Evolutionary conservation across 2,888 invertebrate genomes (phyloP), one percentile per base, ranked within the genome.

Genomic region (Meiosimyza decipiens): DNA sequence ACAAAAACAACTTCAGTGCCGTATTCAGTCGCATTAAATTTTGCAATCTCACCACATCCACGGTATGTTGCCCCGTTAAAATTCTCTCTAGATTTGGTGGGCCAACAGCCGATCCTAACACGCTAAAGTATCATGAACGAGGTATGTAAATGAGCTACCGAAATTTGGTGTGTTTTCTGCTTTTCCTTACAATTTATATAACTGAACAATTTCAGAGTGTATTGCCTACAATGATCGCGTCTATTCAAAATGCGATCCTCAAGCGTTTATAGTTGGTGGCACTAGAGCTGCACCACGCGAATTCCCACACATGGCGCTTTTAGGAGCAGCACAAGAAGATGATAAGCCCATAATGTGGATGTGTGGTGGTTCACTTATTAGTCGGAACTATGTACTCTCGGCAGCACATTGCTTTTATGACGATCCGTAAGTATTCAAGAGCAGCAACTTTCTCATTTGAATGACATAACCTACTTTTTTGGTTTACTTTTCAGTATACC

Each of bases 321-420:
- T 82, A 49, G 79, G 79, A 11, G 76, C 73, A 11, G 73, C 73
- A 33, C 16, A 68, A 11, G 59, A 28, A 0, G 57, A 75, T 5
- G 71, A 72, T 28, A 49, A 40, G 3, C 72, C 75, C 2, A 76
- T 83, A 13, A 28, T 54, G 0, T 88, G 87, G 87, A 59, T 73
- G 1, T 91, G 91, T 79, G 91, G 91, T 3, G 91, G 91, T 1
- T 88, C 89, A 1, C 82, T 91, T 50, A 88, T 91, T 18, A 89
- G 89, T 63, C 85, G 88, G 3, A 83, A 83, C 66, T 90, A 88
- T 82, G 87, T 91, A 6, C 80, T 91, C 28, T 90, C 91, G 3
- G 91, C 91, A 7, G 91, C 90, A 1, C 91, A 91, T 79, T 91
- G 91, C 76, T 79, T 82, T 28, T 73, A 75, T 70, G 73, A 74